Conservation (phyloP, 2,113 vertebrate genomes). For the Tragelaphus imberbis region DNA sequence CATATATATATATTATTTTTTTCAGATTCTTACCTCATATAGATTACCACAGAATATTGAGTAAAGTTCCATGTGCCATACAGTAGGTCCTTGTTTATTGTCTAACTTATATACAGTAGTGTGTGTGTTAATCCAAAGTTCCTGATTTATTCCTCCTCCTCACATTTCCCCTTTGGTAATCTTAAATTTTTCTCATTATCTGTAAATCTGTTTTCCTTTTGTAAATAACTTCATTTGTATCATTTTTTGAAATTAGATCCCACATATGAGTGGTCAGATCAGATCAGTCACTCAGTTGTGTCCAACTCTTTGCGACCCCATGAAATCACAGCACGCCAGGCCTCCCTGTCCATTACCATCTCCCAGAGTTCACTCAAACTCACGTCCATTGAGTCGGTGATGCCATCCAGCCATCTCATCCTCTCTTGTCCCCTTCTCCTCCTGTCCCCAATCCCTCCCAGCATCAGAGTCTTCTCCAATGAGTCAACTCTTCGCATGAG, state of each 20-base stretch:
- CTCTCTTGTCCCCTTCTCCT: too few species aligned
- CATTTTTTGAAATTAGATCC: neutral
- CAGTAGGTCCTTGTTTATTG: neutral
- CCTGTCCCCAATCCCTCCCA: too few species aligned
- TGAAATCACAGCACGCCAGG: too few species aligned
- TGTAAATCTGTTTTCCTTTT: neutral
- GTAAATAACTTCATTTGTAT: neutral
- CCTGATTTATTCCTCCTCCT: neutral
- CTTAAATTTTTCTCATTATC: neutral
- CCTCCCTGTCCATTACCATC: too few species aligned
- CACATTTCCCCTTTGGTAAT: neutral
- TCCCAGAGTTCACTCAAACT: too few species aligned
- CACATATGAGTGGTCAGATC: neutral
- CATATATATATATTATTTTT: neutral
- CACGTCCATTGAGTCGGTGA: rapidly evolving
- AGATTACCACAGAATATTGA: neutral
- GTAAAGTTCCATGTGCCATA: neutral
- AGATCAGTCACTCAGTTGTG: too few species aligned
- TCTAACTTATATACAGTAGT: neutral
- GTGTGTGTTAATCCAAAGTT: neutral
- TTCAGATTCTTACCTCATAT: neutral
- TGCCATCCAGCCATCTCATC: too few species aligned
- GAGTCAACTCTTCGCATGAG: rapidly evolving
- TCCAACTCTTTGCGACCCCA: too few species aligned
- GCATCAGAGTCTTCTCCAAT: too few species aligned